Percentiles rank a stretch among this genome's conserved stretches.
Evolutionary conservation across 2,113 vertebrate genomes (phyloP).

Genomic region (Anarrhichthys ocellatus): DNA sequence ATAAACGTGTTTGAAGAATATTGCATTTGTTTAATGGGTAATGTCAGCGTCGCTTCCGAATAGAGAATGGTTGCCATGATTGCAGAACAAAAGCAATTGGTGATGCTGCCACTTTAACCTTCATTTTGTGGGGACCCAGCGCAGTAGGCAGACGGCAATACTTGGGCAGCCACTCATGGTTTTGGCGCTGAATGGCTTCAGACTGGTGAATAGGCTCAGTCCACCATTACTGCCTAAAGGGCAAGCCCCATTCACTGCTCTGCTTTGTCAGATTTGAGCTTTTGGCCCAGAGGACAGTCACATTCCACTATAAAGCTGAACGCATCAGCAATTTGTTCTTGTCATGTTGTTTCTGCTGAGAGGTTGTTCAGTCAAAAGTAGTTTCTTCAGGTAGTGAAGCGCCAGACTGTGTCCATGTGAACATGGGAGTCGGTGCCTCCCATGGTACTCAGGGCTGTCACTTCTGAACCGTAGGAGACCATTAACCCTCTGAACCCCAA

Average conservation of each 20-base stretch:
- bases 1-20: conserved; percentile 12
- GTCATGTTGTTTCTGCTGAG: conserved; percentile 23
- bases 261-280: conserved; percentile 10
- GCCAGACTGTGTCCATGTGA: not conserved
- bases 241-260: not conserved
- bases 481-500: conserved; percentile 4
- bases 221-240: conserved; percentile 3
- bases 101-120: not conserved
- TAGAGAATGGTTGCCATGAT: not conserved
- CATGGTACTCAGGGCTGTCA: not conserved
- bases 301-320: conserved; percentile 37
- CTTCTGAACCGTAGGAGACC: conserved; percentile 1
- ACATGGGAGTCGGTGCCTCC: not conserved
- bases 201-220: conserved; percentile 9
- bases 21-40: not conserved
- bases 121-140: not conserved
- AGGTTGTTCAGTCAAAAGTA: conserved; percentile 8
- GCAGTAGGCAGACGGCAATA: not conserved
- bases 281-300: not conserved
- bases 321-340: conserved; percentile 35
- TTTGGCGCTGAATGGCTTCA: conserved; percentile 6
- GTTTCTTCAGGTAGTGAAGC: conserved; percentile 16
- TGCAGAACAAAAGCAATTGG: not conserved
- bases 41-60: not conserved
- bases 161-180: not conserved